phyloP scores from a whole-genome alignment of 92 coral and sea anemone genomes.

The Blastomussa wellsi region DNA sequence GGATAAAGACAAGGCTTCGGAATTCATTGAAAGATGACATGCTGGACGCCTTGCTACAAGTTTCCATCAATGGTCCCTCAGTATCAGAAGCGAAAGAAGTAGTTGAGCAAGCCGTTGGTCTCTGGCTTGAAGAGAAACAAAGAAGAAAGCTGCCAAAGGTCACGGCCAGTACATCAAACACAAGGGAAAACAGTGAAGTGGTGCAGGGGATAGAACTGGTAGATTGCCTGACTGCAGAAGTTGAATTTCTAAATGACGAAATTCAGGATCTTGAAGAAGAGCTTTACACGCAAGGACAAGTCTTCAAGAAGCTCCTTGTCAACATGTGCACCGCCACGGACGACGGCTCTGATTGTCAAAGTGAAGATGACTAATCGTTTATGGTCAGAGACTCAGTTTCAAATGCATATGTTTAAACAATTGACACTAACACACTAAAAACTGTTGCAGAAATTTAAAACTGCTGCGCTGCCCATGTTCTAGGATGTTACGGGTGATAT shows the following conservation, averaged over 20 bases:
- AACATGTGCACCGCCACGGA: slow-evolving; percentile 17
- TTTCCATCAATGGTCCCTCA: slow-evolving; percentile 37
- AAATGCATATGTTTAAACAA: background rate
- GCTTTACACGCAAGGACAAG: slow-evolving; percentile 45
- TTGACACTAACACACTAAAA: background rate
- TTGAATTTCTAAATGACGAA: slow-evolving; percentile 45
- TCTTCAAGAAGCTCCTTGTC: slow-evolving; percentile 40
- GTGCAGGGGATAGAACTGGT: slow-evolving; percentile 27
- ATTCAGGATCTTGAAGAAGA: slow-evolving; percentile 52
- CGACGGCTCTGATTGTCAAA: slow-evolving; percentile 7
- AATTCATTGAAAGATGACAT: slow-evolving; percentile 52
- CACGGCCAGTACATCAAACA: slow-evolving; percentile 42
- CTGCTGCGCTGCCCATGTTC: too few species aligned
- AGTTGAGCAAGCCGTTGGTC: slow-evolving; percentile 47
- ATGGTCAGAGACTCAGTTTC: slow-evolving; percentile 5
- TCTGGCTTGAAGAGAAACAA: slow-evolving; percentile 54
- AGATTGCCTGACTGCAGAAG: slow-evolving; percentile 49
- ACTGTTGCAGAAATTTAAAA: background rate
- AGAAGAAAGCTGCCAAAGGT: slow-evolving; percentile 47
- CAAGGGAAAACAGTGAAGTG: slow-evolving; percentile 53
- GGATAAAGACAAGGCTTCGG: slow-evolving; percentile 54
- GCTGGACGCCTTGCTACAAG: slow-evolving; percentile 39
- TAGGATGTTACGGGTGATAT: background rate
- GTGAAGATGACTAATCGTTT: slow-evolving; percentile 13
- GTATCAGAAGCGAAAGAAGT: slow-evolving; percentile 50